Evolutionary conservation across 2,797 vertebrate genomes (phyloP), one percentile per base, ranked within the genome.

Genomic region (Balearica regulorum): DNA sequence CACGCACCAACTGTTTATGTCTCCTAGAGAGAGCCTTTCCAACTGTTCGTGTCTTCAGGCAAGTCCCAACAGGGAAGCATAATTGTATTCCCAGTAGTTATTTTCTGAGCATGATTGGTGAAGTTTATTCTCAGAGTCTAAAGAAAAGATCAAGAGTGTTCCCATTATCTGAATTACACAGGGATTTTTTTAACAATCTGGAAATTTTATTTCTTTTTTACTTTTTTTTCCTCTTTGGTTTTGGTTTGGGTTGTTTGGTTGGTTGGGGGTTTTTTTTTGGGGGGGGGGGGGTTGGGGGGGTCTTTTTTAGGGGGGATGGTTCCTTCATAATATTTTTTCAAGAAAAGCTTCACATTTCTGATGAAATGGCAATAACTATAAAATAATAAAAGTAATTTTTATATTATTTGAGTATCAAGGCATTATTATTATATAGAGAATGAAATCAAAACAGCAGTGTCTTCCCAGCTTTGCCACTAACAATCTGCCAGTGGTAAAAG

Each of bases 51-150:
- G 41, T 89, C 55, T 93, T 94, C 65, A 87, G 43, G 78, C 71
- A 93, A 96, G 51, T 79, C 90, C 66, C 94, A 83, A 78, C 39
- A 49, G 57, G 39, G 87, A 97, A 95, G 44, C 21, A 49, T 78
- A 87, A 58, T 70, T 94, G 53, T 51, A 62, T 93, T 96, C 92
- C 80, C 69, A 22, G 60, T 37, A 54, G 61, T 83, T 89, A 24
- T 87, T 97, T 64, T 89, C 65, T 57, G 72, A 92, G 83, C 54
- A 18, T 15, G 3, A 96, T 51, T 80, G 58, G 70, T 71, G 68
- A 81, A 65, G 28, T 80, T 93, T 95, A 91, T 96, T 91, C 43
- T 88, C 25, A 78, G 37, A 85, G 26, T 33, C 61, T 51, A 91
- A 91, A 37, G 31, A 44, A 95, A 92, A 92, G 53, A 90, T 53